phyloP scores from a whole-genome alignment of 2,888 invertebrate species.

The Leptinotarsa haldemani region DNA sequence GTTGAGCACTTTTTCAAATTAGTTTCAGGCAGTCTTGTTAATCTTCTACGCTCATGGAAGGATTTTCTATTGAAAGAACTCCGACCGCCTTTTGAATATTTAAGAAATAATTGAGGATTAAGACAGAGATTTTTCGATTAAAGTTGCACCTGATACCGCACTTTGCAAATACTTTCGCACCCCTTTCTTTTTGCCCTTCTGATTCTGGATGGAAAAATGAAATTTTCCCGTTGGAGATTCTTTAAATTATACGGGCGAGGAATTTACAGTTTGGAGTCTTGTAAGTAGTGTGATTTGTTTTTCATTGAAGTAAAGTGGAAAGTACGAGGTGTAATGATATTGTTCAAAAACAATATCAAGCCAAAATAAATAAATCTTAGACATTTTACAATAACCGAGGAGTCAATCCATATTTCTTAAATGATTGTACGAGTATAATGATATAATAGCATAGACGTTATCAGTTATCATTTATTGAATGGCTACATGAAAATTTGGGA shows the following conservation, averaged over 20 bases:
- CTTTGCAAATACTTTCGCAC: slow-evolving; percentile 48
- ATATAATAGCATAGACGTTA: no score
- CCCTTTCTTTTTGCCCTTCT: slow-evolving; percentile 40
- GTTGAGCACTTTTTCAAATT: not conserved
- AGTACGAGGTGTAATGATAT: no score
- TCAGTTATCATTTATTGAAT: no score
- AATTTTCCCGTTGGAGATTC: slow-evolving; percentile 30
- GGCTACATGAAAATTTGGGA: no score
- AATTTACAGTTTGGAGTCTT: not conserved
- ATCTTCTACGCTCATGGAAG: slow-evolving; percentile 29
- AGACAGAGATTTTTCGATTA: slow-evolving; percentile 60
- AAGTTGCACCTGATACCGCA: slow-evolving; percentile 59
- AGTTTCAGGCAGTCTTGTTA: not conserved
- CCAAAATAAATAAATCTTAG: no score
- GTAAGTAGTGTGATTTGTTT: not conserved
- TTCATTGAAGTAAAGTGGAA: not conserved
- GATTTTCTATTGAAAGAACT: slow-evolving; percentile 45
- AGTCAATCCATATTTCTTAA: no score
- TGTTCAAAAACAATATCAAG: no score
- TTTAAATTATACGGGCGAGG: not conserved
- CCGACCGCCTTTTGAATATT: slow-evolving; percentile 56
- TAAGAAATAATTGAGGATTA: slow-evolving; percentile 61
- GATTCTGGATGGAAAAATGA: slow-evolving; percentile 33
- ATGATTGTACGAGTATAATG: no score
- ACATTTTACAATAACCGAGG: no score